Evolutionary conservation across 1,140 invertebrate species (phyloP).

Genomic region (Brachionus rubens): DNA sequence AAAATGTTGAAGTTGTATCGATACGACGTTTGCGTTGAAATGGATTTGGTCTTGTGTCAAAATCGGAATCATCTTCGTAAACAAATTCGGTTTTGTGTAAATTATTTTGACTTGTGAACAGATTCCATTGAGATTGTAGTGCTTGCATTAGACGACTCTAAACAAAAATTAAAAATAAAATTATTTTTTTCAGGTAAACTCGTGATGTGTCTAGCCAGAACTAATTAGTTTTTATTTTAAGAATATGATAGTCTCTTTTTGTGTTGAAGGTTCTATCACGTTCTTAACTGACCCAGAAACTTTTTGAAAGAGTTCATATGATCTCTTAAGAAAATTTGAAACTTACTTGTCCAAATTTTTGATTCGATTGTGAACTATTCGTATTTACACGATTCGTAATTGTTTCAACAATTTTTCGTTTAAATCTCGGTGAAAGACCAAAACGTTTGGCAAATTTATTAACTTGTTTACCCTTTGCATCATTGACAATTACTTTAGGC

Average conservation of each 20-base stretch:
- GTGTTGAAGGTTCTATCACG: too few relatives aligned
- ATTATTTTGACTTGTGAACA: conserved; percentile 32
- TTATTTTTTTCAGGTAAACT: not conserved
- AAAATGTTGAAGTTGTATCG: conserved; percentile 2
- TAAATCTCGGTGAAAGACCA: conserved; percentile 25
- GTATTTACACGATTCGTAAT: conserved; percentile 39
- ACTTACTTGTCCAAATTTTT: conserved; percentile 15
- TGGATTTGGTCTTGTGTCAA: not conserved
- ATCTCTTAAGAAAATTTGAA: not conserved
- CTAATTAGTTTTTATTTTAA: too few relatives aligned
- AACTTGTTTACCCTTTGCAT: not conserved
- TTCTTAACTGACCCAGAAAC: too few relatives aligned
- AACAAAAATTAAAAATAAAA: not conserved
- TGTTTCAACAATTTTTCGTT: conserved; percentile 35
- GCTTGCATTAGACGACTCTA: conserved; percentile 40
- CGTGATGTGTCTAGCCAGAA: too few relatives aligned
- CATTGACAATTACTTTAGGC: not conserved
- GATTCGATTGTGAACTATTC: not conserved
- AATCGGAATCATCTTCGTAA: not conserved
- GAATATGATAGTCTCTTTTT: too few relatives aligned
- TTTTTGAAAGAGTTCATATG: too few relatives aligned
- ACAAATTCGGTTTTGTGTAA: conserved; percentile 13
- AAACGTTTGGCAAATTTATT: conserved; percentile 26
- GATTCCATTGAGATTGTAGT: conserved; percentile 43
- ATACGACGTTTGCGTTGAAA: conserved; percentile 12